Evolutionary conservation across 2,888 invertebrate species (phyloP), one percentile per base, ranked within the genome.

Genomic region (Ariolimax columbianus): DNA sequence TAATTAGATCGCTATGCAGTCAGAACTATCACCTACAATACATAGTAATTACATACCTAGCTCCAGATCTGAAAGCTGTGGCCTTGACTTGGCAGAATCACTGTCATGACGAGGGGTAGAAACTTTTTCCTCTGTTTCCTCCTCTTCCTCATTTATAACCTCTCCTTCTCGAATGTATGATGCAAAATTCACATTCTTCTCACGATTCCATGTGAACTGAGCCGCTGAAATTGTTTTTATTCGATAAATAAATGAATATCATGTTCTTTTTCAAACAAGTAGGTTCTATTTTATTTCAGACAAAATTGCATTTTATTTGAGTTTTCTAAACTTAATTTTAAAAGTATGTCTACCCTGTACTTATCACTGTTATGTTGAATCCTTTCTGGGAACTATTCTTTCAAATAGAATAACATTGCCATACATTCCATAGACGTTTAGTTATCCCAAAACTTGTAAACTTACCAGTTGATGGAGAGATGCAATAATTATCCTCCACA

Each of bases 401-500:
- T n/a, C n/a, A 47, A 47, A 47, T 14, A 47, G 47, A 47, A 47
- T 47, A 47, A 47, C 14, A 47, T 47, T 14, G 14, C n/a, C 47
- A 47, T 47, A 47, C 47, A 47, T 11, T 14, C 55, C 23, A 55
- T 23, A 55, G 23, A 6, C 2, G 3, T 55, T 55, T 55, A 11
- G n/a, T n/a, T 63, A 23, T 30, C 11, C 33, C 33, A 19, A 33
- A 33, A 33, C 1, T n/a, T 47, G 1, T 75, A 51, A 19, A n/a
- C 81, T 38, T 92, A 95, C 95, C 95, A 95, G 97, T 97, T 92
- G 97, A 97, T 3, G 98, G 98, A 26, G 98, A 98, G 91, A 98
- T 96, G 93, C 97, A 97, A 94, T 96, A 97, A 93, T 98, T 98
- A 92, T 98, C 98, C 94, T 98, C 98, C 70, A 98, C 96, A 17